Evolutionary conservation across 2,888 invertebrate species (phyloP).

Genomic region (Crossocerus cetratus): DNA sequence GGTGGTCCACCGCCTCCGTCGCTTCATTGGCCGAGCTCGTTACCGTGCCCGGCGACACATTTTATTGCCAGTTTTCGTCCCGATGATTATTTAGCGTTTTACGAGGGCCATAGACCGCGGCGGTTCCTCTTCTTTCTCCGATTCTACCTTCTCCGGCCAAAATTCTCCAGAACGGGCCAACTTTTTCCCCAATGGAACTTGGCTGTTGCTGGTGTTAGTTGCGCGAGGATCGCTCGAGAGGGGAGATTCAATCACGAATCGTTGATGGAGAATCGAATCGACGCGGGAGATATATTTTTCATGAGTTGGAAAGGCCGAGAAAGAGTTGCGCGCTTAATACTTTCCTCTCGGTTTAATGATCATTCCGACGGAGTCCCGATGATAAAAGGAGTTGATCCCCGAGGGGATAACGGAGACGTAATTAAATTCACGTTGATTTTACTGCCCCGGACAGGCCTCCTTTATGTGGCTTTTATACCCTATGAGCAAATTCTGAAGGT

Average conservation of each 20-base stretch:
- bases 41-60: conserved; percentile 72
- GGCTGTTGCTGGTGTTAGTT: not conserved
- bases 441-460: conserved; percentile 61
- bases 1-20: conserved; percentile 72
- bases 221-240: no score
- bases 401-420: conserved; percentile 65
- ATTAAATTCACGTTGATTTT: conserved; percentile 73
- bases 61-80: conserved; percentile 75
- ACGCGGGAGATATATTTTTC: not conserved
- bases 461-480: conserved; percentile 70
- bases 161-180: not conserved
- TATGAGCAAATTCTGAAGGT: conserved; percentile 69
- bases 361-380: conserved; percentile 34
- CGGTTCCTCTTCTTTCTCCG: conserved; percentile 7
- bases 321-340: conserved; percentile 58
- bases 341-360: conserved; percentile 50
- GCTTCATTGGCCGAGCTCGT: conserved; percentile 68
- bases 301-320: conserved; percentile 25
- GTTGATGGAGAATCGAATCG: no score
- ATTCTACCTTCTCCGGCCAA: not conserved
- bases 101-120: conserved; percentile 62
- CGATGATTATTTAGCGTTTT: conserved; percentile 73
- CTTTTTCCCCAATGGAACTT: not conserved
- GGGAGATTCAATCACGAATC: no score
- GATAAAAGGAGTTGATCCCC: conserved; percentile 71